Evolutionary conservation across 2,888 invertebrate genomes (phyloP), one percentile per base, ranked within the genome.

Genomic region (Agrotis segetum): DNA sequence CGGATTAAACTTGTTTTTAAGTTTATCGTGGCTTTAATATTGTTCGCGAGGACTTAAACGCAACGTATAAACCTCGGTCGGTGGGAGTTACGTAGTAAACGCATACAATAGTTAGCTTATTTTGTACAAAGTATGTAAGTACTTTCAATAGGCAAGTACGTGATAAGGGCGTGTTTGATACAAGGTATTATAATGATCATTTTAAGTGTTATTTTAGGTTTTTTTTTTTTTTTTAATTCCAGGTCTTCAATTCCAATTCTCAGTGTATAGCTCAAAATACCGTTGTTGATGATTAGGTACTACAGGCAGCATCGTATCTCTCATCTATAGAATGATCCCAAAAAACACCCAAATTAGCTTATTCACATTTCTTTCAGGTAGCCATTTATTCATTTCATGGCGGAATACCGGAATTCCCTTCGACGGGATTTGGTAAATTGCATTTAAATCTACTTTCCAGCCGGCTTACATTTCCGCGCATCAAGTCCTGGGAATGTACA

Each of bases 1-100:
- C 89, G 93, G 95, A 95, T 95, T 95, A 92, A 95, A 95, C 93
- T 95, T 94, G 94, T 95, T 95, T 95, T 94, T 94, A 94, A 95
- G 94, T 95, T 95, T 94, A 95, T 93, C 93, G 92, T 90, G 87
- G 94, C 92, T 94, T 93, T 95, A 95, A 95, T 94, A 95, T 95
- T 95, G 95, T 95, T 95, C 92, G 89, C 90, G 86, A 89, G 88
- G 90, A 93, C 93, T 95, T 94, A 92, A 93, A 93, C 91, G 91
- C 89, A 89, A 90, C 90, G 89, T 92, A 92, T 92, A 93, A 93
- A 93, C 90, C 90, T 89, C 85, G 86, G 87, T 88, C 82, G 86
- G 84, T 84, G 83, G 81, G 89, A 91, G 89, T 91, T 88, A 79
- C 85, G 83, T 86, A 81, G 87, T 87, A 86, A 87, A 82, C 82